A percentile compares a stretch with the other conserved stretches of the same genome.
These are phyloP conservation scores for Centrocercus urophasianus DNA, from an alignment of 2,113 vertebrate species.

Conservation along the genomic window DNA sequence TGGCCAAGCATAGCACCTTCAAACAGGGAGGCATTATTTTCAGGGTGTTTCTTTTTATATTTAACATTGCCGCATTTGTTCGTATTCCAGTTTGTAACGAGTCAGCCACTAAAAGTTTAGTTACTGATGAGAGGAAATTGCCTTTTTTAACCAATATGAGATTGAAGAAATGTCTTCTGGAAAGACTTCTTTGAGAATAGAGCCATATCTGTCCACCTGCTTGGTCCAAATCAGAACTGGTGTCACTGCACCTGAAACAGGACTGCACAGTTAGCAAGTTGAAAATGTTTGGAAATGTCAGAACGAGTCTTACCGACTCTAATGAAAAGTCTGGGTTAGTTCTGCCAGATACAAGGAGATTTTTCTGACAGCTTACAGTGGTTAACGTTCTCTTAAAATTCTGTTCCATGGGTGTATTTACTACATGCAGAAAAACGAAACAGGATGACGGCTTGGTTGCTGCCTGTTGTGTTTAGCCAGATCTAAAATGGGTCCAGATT, in stretches of 20 bases:
- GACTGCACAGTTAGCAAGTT: constrained; percentile 3
- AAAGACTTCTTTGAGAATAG: constrained; percentile 47
- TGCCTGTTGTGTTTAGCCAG: constrained; percentile 38
- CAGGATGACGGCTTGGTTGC: constrained; percentile 35
- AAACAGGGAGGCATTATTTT: constrained; percentile 26
- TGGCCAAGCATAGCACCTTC: constrained; percentile 34
- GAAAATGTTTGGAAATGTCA: background rate
- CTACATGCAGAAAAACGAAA: constrained; percentile 5
- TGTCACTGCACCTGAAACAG: background rate
- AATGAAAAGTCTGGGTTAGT: constrained; percentile 18
- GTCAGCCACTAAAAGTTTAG: constrained; percentile 6
- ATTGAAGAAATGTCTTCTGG: constrained; percentile 39
- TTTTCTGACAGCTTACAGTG: constrained; percentile 29
- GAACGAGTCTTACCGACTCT: background rate
- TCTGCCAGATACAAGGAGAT: constrained; percentile 13
- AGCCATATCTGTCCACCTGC: constrained; percentile 40
- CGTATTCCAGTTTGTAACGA: constrained; percentile 16
- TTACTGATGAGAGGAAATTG: constrained; percentile 46
- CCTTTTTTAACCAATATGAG: constrained; percentile 33
- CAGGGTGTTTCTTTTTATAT: constrained; percentile 56
- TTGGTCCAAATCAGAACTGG: constrained; percentile 18
- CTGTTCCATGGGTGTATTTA: constrained; percentile 26
- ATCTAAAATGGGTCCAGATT: constrained; percentile 59
- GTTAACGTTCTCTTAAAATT: constrained; percentile 37
- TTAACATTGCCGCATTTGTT: constrained; percentile 33